Evolutionary conservation across 2,888 invertebrate species (phyloP).

Genomic region (Leptinotarsa haldemani): DNA sequence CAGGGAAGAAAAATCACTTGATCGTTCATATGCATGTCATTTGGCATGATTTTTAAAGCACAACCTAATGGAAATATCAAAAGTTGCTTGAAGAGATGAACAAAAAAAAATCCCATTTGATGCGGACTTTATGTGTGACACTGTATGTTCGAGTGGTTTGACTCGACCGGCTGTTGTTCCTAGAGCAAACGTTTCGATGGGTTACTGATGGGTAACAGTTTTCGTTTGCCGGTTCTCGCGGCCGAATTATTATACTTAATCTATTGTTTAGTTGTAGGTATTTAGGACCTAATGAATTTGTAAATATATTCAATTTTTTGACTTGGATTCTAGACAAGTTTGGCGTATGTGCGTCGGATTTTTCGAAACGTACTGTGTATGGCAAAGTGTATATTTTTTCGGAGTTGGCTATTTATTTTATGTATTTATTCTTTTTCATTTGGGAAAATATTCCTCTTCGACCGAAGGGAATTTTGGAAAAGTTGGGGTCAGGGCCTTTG

Average conservation of each 20-base stretch:
- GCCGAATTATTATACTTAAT: constrained; percentile 29
- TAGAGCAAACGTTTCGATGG: constrained; percentile 1
- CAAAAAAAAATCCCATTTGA: too few relatives aligned
- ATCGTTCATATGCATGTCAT: too few relatives aligned
- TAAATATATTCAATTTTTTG: constrained; percentile 43
- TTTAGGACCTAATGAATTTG: constrained; percentile 47
- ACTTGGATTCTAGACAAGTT: constrained; percentile 39
- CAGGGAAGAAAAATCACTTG: too few relatives aligned
- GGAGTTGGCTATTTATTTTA: constrained; percentile 1
- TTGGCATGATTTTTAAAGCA: too few relatives aligned
- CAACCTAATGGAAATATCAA: too few relatives aligned
- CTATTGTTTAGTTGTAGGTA: constrained; percentile 46
- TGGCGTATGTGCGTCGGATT: constrained; percentile 28
- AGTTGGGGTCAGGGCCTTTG: too few relatives aligned
- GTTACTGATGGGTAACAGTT: neutral
- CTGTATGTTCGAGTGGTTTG: neutral
- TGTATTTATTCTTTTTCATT: constrained; percentile 11
- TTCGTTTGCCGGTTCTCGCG: constrained; percentile 15
- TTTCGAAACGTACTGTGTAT: neutral
- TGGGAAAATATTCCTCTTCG: neutral
- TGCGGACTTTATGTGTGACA: too few relatives aligned
- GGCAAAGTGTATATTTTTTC: neutral
- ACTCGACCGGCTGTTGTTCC: constrained; percentile 8
- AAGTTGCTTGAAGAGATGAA: too few relatives aligned
- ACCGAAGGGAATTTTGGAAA: neutral